Conservation (phyloP, 1,140 invertebrate species). For the Drosophila busckii region DNA sequence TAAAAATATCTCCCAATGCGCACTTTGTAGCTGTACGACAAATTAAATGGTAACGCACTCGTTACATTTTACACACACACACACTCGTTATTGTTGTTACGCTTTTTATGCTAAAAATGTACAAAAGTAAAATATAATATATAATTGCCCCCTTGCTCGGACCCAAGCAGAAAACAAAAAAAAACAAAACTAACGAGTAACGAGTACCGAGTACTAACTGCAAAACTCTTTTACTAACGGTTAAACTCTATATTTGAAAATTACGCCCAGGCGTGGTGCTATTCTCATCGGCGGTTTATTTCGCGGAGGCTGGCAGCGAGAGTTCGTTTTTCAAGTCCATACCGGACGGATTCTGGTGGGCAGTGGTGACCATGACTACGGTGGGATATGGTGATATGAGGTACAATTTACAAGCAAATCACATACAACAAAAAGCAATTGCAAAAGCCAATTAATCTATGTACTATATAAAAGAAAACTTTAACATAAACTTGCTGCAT, state of each 20-base stretch:
- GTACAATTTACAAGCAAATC: conserved; percentile 80
- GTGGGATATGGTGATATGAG: conserved; percentile 99
- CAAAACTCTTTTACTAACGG: background rate
- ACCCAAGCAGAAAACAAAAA: conserved; percentile 33
- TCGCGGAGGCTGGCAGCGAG: conserved; percentile 97
- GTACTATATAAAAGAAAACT: too few relatives aligned
- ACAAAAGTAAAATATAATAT: background rate
- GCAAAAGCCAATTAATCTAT: conserved; percentile 4
- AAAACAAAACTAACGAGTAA: conserved; percentile 1
- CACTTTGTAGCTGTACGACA: too few relatives aligned
- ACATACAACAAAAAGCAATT: conserved; percentile 17
- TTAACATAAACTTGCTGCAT: conserved; percentile 16
- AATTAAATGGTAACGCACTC: too few relatives aligned
- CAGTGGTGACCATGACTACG: conserved; percentile 99
- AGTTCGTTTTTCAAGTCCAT: conserved; percentile 99
- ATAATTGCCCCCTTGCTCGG: conserved; percentile 6
- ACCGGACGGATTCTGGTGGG: conserved; percentile 99
- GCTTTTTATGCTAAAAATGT: background rate
- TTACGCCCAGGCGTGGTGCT: conserved; percentile 93
- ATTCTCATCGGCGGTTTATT: conserved; percentile 99
- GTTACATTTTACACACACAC: too few relatives aligned
- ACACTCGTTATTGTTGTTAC: too few relatives aligned
- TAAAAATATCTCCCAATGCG: too few relatives aligned
- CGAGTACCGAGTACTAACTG: conserved; percentile 8
- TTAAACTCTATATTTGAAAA: conserved; percentile 64